A percentile compares a stretch with the other conserved stretches of the same genome.
Evolutionary conservation across 2,113 vertebrate species (phyloP).

Genomic region (Chloropsis cyanopogon): DNA sequence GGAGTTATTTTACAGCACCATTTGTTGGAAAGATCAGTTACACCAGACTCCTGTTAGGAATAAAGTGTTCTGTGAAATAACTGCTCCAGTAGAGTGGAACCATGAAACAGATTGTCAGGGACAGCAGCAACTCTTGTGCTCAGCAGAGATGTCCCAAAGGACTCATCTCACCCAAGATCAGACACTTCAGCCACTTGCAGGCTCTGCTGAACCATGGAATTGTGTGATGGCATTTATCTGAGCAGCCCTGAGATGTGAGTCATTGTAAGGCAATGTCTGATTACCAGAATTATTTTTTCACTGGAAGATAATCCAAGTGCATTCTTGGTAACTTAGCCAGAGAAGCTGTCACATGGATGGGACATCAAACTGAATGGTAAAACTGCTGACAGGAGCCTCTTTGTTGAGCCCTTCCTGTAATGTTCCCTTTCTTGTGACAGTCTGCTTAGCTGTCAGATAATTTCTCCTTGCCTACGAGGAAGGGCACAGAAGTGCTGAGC

Average conservation of each 20-base stretch:
- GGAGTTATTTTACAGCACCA: not conserved
- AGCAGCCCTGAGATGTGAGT: not conserved
- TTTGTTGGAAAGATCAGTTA: not conserved
- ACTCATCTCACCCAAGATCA: not conserved
- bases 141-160: not conserved
- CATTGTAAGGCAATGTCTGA: not conserved
- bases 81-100: not conserved
- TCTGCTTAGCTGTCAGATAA: conserved; percentile 56
- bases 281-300: not conserved
- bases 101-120: not conserved
- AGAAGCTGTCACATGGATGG: not conserved
- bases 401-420: conserved; percentile 73
- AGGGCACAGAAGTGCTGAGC: conserved; percentile 88
- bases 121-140: not conserved
- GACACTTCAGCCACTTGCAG: not conserved
- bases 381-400: conserved; percentile 70
- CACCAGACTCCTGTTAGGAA: not conserved
- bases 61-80: not conserved
- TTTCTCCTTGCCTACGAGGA: conserved; percentile 72
- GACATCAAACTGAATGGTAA: not conserved
- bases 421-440: conserved; percentile 73
- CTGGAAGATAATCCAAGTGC: not conserved
- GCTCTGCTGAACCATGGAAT: not conserved
- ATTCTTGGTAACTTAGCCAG: not conserved
- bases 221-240: not conserved